Evolutionary conservation across 2,797 vertebrate genomes (phyloP).

Genomic region (Urophycis tenuis): DNA sequence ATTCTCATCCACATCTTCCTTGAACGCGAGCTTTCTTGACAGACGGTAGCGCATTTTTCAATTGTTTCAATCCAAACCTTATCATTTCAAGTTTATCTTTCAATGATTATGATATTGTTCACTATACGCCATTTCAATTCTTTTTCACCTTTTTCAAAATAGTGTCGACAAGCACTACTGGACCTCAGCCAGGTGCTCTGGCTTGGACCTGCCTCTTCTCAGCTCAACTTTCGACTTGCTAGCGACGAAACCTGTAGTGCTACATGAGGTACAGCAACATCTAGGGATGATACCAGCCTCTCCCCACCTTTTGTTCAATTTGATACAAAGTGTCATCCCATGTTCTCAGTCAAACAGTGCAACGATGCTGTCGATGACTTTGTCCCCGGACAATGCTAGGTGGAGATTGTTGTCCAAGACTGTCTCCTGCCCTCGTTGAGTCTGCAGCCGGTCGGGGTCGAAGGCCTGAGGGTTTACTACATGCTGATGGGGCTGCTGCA

Average conservation of each 20-base stretch:
- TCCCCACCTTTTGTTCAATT: background rate
- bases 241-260: conserved; percentile 24
- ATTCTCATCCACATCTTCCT: conserved; percentile 70
- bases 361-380: background rate
- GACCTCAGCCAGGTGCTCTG: conserved; percentile 27
- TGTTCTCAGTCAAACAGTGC: background rate
- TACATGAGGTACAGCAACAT: conserved; percentile 29
- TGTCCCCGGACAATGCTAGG: conserved; percentile 38
- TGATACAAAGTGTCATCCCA: background rate
- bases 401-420: conserved; percentile 35
- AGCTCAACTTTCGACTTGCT: conserved; percentile 43
- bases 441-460: conserved; percentile 40
- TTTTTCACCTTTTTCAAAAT: background rate
- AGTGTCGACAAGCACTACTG: conserved; percentile 37
- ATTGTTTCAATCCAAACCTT: background rate
- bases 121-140: background rate
- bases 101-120: background rate
- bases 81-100: background rate
- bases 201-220: conserved; percentile 42
- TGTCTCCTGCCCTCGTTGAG: conserved; percentile 45
- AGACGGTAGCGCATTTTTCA: conserved; percentile 60
- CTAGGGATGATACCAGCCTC: background rate
- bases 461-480: conserved; percentile 64
- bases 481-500: conserved; percentile 61
- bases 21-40: conserved; percentile 72